Evolutionary conservation across 2,113 vertebrate genomes (phyloP).

Genomic region (Cygnus atratus): DNA sequence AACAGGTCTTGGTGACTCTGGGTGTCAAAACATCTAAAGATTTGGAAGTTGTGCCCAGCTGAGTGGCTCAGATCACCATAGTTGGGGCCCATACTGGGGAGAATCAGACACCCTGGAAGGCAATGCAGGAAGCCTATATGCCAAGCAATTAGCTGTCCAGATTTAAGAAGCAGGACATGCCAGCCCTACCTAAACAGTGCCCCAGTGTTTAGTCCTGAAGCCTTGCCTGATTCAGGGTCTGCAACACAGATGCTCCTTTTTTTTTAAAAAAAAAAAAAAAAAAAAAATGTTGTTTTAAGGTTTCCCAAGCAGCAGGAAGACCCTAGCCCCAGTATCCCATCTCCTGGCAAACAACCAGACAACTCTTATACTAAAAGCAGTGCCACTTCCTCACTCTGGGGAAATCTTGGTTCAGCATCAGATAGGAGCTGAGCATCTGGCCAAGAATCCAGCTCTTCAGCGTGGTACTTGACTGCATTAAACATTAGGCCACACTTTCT

Average conservation of each 20-base stretch:
- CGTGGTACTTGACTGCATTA: neutral
- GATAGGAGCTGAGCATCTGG: neutral
- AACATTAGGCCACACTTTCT: neutral
- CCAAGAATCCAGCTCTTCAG: neutral
- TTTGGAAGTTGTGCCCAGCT: neutral
- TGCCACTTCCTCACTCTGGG: neutral
- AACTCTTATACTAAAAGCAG: neutral
- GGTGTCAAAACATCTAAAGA: neutral
- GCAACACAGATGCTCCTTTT: rapidly evolving
- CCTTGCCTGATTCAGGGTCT: neutral
- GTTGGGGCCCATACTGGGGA: rapidly evolving
- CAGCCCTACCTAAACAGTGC: neutral
- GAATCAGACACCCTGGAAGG: neutral
- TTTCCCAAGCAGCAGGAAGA: neutral
- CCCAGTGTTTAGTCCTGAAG: neutral
- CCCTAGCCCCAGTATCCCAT: neutral
- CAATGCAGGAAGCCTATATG: neutral
- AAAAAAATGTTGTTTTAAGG: neutral
- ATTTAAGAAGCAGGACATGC: neutral
- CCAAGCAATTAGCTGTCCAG: neutral
- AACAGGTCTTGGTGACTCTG: neutral
- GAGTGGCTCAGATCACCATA: neutral
- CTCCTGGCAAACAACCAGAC: neutral
- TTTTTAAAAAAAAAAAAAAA: too few species aligned
- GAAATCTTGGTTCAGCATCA: neutral